Evolutionary conservation across 2,888 invertebrate species (phyloP).

Genomic region (Heteromyza rotundicornis): DNA sequence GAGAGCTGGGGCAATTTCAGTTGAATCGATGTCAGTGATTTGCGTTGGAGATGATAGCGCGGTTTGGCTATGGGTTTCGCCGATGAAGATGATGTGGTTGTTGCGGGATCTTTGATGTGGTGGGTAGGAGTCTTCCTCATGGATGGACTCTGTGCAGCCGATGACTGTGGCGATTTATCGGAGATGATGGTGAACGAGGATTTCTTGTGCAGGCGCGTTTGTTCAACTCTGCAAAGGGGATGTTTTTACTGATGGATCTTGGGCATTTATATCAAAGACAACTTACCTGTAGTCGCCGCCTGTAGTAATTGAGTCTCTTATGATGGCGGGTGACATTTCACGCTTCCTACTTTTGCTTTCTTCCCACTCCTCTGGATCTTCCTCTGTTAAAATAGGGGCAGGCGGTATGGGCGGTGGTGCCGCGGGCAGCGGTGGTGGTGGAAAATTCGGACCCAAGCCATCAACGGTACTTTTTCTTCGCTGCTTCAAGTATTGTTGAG

Average conservation of each 20-base stretch:
- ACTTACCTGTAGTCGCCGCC: conserved; percentile 59
- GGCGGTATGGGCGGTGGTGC: conserved; percentile 38
- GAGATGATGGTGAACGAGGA: conserved; percentile 75
- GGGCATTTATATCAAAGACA: background rate
- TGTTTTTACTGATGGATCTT: background rate
- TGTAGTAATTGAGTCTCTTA: conserved; percentile 56
- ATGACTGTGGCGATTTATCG: conserved; percentile 65
- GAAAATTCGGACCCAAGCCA: conserved; percentile 26
- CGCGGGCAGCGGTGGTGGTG: conserved; percentile 43
- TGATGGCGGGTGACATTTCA: conserved; percentile 57
- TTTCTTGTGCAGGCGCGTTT: conserved; percentile 68
- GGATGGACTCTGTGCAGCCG: conserved; percentile 61
- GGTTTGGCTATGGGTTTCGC: conserved; percentile 38
- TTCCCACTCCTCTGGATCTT: conserved; percentile 7
- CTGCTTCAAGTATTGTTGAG: conserved; percentile 45
- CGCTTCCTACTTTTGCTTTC: conserved; percentile 28
- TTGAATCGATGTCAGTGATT: conserved; percentile 45
- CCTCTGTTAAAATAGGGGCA: conserved; percentile 18
- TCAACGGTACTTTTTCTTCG: conserved; percentile 32
- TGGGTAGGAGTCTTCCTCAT: background rate
- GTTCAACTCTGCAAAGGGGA: conserved; percentile 46
- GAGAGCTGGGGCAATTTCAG: conserved; percentile 41
- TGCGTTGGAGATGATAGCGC: conserved; percentile 40
- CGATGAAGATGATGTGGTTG: conserved; percentile 22
- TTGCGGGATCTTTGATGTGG: conserved; percentile 30